A percentile compares a stretch with the other conserved stretches of the same genome.
phyloP scores from a whole-genome alignment of 2,113 vertebrate species.

The Eudyptes chrysolophus region DNA sequence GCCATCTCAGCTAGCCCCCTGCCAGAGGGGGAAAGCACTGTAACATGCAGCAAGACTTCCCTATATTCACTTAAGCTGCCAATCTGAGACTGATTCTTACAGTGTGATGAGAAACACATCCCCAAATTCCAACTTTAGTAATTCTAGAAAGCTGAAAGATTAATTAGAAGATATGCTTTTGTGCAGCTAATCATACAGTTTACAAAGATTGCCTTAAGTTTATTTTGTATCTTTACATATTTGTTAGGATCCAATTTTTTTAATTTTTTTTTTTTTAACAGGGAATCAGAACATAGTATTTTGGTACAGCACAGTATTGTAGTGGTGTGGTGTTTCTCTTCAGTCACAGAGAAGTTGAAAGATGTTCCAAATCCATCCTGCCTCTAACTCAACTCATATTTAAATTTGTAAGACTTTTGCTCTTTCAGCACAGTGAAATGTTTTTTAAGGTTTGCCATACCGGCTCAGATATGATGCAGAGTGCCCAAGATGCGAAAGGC shows the following conservation, averaged over 20 bases:
- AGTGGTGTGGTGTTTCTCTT: neutral
- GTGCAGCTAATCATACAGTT: neutral
- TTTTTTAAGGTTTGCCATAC: neutral
- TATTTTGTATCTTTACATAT: neutral
- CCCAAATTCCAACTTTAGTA: neutral
- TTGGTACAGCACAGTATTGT: neutral
- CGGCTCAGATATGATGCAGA: fast-evolving
- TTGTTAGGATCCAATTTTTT: neutral
- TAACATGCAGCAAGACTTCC: too few species aligned
- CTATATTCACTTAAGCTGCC: neutral
- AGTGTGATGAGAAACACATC: neutral
- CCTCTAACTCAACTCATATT: neutral
- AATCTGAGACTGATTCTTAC: neutral
- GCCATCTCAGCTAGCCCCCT: neutral
- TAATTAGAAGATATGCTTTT: neutral
- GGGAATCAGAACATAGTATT: neutral
- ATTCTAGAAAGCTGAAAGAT: neutral
- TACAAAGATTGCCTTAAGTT: neutral
- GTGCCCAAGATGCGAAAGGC: fast-evolving
- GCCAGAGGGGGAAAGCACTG: neutral
- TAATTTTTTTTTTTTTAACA: neutral
- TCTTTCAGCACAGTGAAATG: neutral
- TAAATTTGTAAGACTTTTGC: neutral
- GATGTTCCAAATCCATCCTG: neutral
- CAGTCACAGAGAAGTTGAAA: neutral